Evolutionary conservation across 2,888 invertebrate species (phyloP).

Genomic region (Ceriagrion tenellum): DNA sequence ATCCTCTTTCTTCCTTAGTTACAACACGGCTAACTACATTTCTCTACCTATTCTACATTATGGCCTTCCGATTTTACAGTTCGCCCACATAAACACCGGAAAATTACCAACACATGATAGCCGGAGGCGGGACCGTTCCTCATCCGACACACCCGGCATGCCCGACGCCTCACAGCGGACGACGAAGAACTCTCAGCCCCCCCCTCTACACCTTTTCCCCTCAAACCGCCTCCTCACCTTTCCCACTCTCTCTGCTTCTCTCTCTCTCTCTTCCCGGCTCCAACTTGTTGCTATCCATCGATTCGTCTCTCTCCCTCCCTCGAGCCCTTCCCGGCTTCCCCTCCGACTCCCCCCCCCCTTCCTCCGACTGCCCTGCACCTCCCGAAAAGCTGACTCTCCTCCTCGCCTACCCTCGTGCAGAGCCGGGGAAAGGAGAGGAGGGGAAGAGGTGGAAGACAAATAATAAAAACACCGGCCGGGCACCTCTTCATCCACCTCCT

Average conservation of each 20-base stretch:
- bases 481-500: background rate
- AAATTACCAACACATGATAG: background rate
- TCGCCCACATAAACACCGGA: background rate
- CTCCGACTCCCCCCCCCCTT: background rate
- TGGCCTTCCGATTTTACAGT: too few species aligned
- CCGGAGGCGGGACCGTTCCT: background rate
- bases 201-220: background rate
- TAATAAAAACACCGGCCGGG: constrained; percentile 9
- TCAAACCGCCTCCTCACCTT: background rate
- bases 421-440: background rate
- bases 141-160: background rate
- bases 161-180: background rate
- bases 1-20: too few species aligned
- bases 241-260: background rate
- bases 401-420: background rate
- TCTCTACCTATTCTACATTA: too few species aligned
- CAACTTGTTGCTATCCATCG: constrained; percentile 68
- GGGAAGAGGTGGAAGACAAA: background rate
- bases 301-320: constrained; percentile 37
- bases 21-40: too few species aligned
- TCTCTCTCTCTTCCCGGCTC: constrained; percentile 38
- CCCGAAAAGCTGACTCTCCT: background rate
- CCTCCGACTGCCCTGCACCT: background rate
- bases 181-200: background rate
- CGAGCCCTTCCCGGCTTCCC: background rate